Conservation (phyloP, 2,797 vertebrate genomes). For the Anas acuta region DNA sequence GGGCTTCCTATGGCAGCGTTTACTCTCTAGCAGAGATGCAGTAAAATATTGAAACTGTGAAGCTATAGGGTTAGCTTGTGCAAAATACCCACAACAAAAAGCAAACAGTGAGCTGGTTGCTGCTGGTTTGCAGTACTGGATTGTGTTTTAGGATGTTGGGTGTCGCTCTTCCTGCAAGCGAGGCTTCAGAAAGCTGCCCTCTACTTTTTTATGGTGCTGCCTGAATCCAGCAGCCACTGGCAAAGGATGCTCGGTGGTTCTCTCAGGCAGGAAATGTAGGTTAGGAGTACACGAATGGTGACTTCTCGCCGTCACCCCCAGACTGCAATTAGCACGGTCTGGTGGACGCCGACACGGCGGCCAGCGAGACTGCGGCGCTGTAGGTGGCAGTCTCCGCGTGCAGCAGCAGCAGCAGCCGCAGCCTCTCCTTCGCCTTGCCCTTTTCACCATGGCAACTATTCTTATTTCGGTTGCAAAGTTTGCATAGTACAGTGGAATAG, state of each 20-base stretch:
- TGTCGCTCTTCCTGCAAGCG: neutral
- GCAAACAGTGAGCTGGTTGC: neutral
- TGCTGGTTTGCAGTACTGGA: neutral
- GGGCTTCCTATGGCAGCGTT: neutral
- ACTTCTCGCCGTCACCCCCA: neutral
- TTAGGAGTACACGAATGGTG: neutral
- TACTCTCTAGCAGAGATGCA: too few relatives aligned
- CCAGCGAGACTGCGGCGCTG: neutral
- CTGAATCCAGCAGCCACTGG: neutral
- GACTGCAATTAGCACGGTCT: neutral
- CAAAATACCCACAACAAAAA: neutral
- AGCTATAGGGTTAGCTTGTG: neutral
- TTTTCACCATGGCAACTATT: neutral
- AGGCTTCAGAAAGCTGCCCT: neutral
- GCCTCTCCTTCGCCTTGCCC: neutral
- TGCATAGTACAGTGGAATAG: neutral
- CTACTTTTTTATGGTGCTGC: neutral
- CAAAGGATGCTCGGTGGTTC: fast-evolving
- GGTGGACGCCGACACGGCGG: neutral
- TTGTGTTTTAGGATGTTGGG: neutral
- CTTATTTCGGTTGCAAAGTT: neutral
- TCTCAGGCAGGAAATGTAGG: neutral
- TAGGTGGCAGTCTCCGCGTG: constrained; percentile 4
- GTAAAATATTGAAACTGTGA: neutral
- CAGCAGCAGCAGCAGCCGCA: neutral